Evolutionary conservation across 2,797 vertebrate genomes (phyloP).

Genomic region (Helostoma temminkii): DNA sequence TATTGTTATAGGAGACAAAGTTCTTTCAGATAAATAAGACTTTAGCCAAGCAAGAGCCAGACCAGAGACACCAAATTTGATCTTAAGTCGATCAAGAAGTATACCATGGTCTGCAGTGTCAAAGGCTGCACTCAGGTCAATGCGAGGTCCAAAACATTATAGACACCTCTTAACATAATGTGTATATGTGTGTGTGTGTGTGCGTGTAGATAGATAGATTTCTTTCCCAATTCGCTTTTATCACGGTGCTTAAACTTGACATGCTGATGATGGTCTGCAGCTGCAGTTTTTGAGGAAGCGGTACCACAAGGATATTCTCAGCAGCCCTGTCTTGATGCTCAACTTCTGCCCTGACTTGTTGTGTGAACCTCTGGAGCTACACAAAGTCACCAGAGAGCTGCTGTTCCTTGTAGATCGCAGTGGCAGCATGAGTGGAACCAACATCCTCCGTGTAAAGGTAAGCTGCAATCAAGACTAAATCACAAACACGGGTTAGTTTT

Average conservation of each 20-base stretch:
- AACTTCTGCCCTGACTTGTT: constrained; percentile 93
- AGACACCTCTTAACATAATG: too few species aligned
- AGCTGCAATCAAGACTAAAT: constrained; percentile 16
- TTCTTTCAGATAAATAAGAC: too few species aligned
- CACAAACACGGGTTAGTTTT: not conserved
- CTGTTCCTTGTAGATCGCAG: constrained; percentile 91
- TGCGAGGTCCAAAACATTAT: too few species aligned
- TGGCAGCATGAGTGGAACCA: constrained; percentile 76
- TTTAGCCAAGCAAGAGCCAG: too few species aligned
- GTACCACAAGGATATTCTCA: constrained; percentile 95
- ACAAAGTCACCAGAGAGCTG: constrained; percentile 90
- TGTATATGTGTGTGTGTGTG: too few species aligned
- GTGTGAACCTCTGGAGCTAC: constrained; percentile 82
- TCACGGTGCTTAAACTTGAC: not conserved
- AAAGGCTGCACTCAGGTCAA: too few species aligned
- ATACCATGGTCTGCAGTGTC: too few species aligned
- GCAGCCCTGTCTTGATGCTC: constrained; percentile 94
- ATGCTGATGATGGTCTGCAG: constrained; percentile 69
- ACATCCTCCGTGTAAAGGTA: constrained; percentile 89
- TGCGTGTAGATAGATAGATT: too few species aligned
- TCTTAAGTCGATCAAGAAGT: too few species aligned
- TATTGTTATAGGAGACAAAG: too few species aligned
- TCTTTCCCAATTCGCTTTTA: too few species aligned
- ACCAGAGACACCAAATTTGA: too few species aligned
- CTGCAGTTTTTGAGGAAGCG: constrained; percentile 93